Conservation (phyloP, 2,888 invertebrate genomes). For the Aporophyla nigra region DNA sequence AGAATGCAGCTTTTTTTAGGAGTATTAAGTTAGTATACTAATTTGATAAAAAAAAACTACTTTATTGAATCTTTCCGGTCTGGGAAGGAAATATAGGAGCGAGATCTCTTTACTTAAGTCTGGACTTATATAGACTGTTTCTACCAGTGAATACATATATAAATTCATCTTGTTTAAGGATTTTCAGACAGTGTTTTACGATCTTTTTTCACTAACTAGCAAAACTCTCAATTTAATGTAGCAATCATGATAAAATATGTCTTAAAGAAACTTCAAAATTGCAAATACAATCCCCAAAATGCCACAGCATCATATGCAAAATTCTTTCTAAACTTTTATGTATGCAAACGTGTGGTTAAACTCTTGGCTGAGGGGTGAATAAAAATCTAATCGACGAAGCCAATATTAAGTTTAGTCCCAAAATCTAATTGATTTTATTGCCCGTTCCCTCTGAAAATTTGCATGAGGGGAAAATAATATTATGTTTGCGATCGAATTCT, state of each 20-base stretch:
- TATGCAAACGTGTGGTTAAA: conserved; percentile 61
- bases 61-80: background rate
- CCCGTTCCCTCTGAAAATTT: conserved; percentile 54
- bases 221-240: background rate
- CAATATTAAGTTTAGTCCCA: conserved; percentile 56
- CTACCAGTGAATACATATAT: background rate
- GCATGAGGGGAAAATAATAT: conserved; percentile 60
- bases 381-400: conserved; percentile 61
- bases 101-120: background rate
- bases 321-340: conserved; percentile 40
- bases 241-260: background rate
- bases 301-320: conserved; percentile 40
- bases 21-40: background rate
- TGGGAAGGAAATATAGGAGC: too few relatives aligned
- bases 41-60: background rate
- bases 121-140: background rate
- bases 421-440: conserved; percentile 67
- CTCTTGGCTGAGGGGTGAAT: conserved; percentile 48
- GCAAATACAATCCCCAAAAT: conserved; percentile 33
- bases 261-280: conserved; percentile 20
- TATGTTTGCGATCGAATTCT: conserved; percentile 56
- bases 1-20: too few relatives aligned
- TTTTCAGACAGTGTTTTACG: too few relatives aligned
- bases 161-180: too few relatives aligned
- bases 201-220: background rate